Base-by-base conservation (phyloP, 2,888 invertebrate species). In the Tachina grossa region DNA sequence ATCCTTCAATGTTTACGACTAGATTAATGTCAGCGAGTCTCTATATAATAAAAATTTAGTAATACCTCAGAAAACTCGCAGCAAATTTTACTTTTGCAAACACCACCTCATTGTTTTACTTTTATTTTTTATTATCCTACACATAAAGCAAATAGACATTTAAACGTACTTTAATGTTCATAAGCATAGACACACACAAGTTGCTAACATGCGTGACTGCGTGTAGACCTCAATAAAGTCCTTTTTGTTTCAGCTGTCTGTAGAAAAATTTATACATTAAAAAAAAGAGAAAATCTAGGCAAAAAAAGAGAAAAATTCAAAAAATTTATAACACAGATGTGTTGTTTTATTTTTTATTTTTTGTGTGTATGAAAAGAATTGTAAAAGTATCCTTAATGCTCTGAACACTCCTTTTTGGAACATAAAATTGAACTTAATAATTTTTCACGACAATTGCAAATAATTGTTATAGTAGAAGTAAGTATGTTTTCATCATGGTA, bases 21-120 rank as follows among this genome's bases (percentile, higher is more conserved):
- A n/a, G n/a, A 13, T 55, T 47, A 57, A 77, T 57, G 65, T 51
- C 43, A 61, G 41, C 13, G 68, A 13, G 19, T n/a, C n/a, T 49
- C 6, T 31, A 11, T 61, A 9, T 61, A 9, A 43, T 75, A 75
- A 31, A 72, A 22, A 49, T 43, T 39, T 14, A 14, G 2, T 9
- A 16, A 41, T 53, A 10, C 63, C 49, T 31, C 68, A 59, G n/a
- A 43, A 22, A 55, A 49, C 16, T 1, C 9, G 14, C 6, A 41
- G 9, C 43, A 57, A 76, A 65, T 55, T 75, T 39, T 47, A 68
- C 57, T 57, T 41, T 59, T 51, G 22, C 22, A 22, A 57, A 59
- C 11, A 59, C 49, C 11, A 59, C 49, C 11, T 43, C n/a, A 43
- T 69, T 68, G 49, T 41, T 55, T 76, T 43, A 13, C 11, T 31